Conservation (phyloP, 2,888 invertebrate genomes). For the Micoletzkya japonica region DNA sequence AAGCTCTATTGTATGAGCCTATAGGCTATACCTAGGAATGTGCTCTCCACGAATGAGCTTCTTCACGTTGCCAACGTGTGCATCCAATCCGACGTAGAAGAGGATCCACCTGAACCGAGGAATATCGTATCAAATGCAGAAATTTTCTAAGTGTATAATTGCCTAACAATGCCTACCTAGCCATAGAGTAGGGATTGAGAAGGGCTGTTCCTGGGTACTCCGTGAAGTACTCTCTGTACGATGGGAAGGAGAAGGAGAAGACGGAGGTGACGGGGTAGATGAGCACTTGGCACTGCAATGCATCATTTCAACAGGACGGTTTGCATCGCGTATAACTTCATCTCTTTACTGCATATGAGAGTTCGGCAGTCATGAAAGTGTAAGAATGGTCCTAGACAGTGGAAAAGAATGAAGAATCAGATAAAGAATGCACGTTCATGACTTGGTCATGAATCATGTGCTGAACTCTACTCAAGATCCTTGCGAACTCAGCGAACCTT, state of each 20-base stretch:
- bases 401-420: too few relatives aligned
- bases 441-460: too few relatives aligned
- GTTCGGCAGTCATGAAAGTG: too few relatives aligned
- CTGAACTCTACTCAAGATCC: too few relatives aligned
- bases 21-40: slow-evolving; percentile 36
- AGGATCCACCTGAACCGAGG: slow-evolving; percentile 42
- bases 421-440: too few relatives aligned
- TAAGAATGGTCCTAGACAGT: too few relatives aligned
- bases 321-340: too few relatives aligned
- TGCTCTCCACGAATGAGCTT: slow-evolving; percentile 53
- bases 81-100: slow-evolving; percentile 56
- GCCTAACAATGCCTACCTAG: slow-evolving; percentile 19
- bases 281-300: slow-evolving; percentile 63
- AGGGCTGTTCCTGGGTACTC: slow-evolving; percentile 45
- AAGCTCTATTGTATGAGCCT: neutral
- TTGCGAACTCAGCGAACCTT: too few relatives aligned
- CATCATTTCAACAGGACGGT: too few relatives aligned
- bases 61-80: slow-evolving; percentile 47
- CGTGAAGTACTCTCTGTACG: slow-evolving; percentile 55
- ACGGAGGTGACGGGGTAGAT: slow-evolving; percentile 66
- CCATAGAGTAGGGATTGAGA: slow-evolving; percentile 48
- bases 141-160: neutral
- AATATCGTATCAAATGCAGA: neutral
- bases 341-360: too few relatives aligned
- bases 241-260: slow-evolving; percentile 62